Percentiles rank a stretch among this genome's conserved stretches.
phyloP scores from a whole-genome alignment of 2,797 vertebrate species.

The Poeciliopsis presidionis region DNA sequence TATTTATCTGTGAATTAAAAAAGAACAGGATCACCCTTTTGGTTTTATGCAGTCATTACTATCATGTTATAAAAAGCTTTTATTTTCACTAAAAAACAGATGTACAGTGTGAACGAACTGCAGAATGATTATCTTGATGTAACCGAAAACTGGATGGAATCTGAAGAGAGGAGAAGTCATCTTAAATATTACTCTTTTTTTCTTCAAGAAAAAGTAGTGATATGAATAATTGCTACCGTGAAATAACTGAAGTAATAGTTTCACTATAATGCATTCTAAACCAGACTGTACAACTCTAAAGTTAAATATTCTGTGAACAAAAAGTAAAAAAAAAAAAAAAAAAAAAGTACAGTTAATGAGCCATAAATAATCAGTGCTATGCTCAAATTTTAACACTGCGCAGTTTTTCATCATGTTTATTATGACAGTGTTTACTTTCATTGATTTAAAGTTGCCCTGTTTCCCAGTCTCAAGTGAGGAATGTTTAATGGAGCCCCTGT shows the following conservation, averaged over 20 bases:
- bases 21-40: background rate
- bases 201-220: background rate
- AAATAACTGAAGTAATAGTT: background rate
- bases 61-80: background rate
- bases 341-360: background rate
- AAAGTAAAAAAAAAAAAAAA: background rate
- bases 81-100: background rate
- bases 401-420: conserved; percentile 9
- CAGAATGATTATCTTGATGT: background rate
- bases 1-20: background rate
- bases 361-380: background rate
- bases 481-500: conserved; percentile 19
- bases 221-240: background rate
- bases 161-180: background rate
- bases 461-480: conserved; percentile 22
- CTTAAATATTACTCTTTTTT: background rate
- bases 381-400: background rate
- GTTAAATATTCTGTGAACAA: background rate
- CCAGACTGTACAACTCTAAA: background rate
- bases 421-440: conserved; percentile 3
- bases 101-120: background rate
- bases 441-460: conserved; percentile 22
- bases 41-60: background rate
- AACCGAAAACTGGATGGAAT: background rate
- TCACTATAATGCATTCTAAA: background rate